Percentiles rank a stretch among this genome's conserved stretches.
These are phyloP conservation scores for Hemiscyllium ocellatum DNA, from an alignment of 2,113 vertebrate genomes.

Conservation along the genomic window DNA sequence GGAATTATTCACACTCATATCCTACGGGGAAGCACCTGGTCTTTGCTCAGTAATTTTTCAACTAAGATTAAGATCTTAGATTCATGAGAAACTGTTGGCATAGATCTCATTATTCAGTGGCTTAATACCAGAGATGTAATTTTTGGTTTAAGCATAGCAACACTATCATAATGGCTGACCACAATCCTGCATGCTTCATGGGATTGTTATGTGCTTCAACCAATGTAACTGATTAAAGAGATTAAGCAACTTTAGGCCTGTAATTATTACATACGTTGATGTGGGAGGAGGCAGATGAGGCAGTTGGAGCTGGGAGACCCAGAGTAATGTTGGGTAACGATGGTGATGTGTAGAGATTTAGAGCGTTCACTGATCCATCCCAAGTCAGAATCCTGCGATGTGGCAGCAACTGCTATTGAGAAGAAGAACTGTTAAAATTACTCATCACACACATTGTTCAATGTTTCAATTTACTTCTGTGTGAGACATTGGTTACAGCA, in stretches of 20 bases:
- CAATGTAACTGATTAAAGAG: neutral
- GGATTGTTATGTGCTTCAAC: neutral
- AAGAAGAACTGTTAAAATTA: slow-evolving; percentile 42
- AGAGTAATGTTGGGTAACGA: slow-evolving; percentile 94
- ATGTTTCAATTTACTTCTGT: neutral
- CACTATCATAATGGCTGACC: neutral
- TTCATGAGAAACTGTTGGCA: neutral
- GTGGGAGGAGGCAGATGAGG: slow-evolving; percentile 58
- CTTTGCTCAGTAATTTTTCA: neutral
- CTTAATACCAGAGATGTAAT: neutral
- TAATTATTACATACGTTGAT: slow-evolving; percentile 72
- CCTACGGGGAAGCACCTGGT: neutral
- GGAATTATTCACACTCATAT: neutral
- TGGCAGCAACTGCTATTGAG: slow-evolving; percentile 75
- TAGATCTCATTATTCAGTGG: neutral
- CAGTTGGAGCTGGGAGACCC: slow-evolving; percentile 66
- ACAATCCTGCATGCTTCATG: too few relatives aligned
- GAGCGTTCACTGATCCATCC: slow-evolving; percentile 82
- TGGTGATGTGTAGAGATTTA: slow-evolving; percentile 91
- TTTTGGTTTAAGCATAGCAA: neutral
- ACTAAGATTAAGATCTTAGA: neutral
- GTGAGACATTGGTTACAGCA: neutral
- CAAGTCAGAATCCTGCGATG: slow-evolving; percentile 80
- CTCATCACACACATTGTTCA: neutral
- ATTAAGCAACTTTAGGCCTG: slow-evolving; percentile 17